Evolutionary conservation across 1,140 invertebrate genomes (phyloP), one percentile per base, ranked within the genome.

Genomic region (Meloidogyne chitwoodi): DNA sequence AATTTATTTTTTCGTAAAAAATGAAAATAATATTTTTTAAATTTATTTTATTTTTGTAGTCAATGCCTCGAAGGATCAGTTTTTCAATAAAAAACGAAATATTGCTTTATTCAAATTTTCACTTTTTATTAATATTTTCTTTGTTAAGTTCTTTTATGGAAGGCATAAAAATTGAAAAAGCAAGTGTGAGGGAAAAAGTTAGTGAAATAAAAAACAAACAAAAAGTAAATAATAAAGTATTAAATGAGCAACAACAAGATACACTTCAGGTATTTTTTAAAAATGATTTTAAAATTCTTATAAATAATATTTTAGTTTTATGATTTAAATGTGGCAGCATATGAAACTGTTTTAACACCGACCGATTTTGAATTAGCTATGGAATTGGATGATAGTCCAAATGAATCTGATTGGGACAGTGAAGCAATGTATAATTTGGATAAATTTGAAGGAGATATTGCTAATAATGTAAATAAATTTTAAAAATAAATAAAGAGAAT

Each of bases 361-460:
- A 70, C 68, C 48, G 84, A 86, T 69, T 86, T 86, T 66, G 76
- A 81, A 71, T 75, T 77, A 24, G 82, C 77, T 44, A 63, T 75
- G 41, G 82, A 86, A 34, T 44, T 86, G 38, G 66, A 77, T 19
- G 78, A 83, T 22, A 73, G 64, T 26, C 63, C 44, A 27, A 73
- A 68, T 24, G 76, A 83, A 11, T 78, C 78, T 22, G 76, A 78
- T 31, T 86, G 84, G 85, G 83, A 87, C 73, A 86, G 84, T 22
- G 85, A 86, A 26, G 84, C 85, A 4, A 86, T 87, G 85, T 86
- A 86, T 67, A 79, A 79, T 61, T 70, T 61, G 27, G 83, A 86
- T 41, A 68, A 80, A 64, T 86, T 86, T 66, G 85, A 86, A 78
- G 85, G 85, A 61, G 85, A 86, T 78, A 86, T 86, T 29, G 85